Base-by-base conservation (phyloP, 2,113 vertebrate species). In the Tetrax tetrax region DNA sequence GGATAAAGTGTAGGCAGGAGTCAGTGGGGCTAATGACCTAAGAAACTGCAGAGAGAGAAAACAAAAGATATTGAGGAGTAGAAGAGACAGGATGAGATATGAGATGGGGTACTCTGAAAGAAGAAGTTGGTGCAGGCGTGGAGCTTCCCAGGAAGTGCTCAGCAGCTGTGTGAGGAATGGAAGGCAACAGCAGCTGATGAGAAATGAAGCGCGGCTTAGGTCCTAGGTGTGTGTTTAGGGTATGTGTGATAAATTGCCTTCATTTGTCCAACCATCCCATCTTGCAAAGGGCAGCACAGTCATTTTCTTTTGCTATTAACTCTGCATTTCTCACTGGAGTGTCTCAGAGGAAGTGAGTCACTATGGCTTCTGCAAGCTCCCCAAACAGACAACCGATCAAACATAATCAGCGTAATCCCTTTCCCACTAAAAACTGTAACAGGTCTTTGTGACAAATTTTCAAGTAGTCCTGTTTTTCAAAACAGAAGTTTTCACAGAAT, bases 211-310 rank as follows among this genome's bases (percentile, higher is more conserved):
- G 56, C 19, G 4, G 48, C 74, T 82, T 54, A 59, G 38, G 74
- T 78, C 65, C 78, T 68, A 23, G 54, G 37, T 78, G 50, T 81
- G 87, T 82, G 77, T 64, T 91, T 79, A 54, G 90, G 69, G 56
- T 45, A 9, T 11, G 25, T 64, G 87, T 95, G 95, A 95, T 90
- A 79, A 97, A 97, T 95, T 82, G 50, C 78, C 61, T 96, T 93
- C 56, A 68, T 96, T 87, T 96, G 65, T 64, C 84, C 78, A 84
- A 27, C 60, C 69, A 71, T 47, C 43, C 66, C 4, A 0, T 66
- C 51, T 81, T 0, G 0, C 38, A 78, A 75, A 97, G 90, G 81
- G 90, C 94, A 93, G 48, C 65, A 47, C 72, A 68, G 65, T 54
- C 78, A 72, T 93, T 90, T 72, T 86, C 43, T 79, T 69, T 70